Evolutionary conservation across 2,113 vertebrate species (phyloP).

Genomic region (Rhinogobius similis): DNA sequence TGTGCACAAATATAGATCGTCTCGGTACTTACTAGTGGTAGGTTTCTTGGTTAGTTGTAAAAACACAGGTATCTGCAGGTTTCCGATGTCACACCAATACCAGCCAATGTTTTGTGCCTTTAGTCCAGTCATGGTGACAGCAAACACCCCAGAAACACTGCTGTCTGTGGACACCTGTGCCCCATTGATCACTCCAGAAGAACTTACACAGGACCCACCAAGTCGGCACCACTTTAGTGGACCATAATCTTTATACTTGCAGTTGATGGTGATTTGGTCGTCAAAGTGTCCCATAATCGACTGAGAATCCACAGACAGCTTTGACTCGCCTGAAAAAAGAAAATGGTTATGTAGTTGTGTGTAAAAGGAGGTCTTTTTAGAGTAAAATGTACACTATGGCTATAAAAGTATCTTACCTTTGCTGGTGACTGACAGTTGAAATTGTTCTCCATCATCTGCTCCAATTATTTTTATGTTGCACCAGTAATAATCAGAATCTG

Average conservation of each 20-base stretch:
- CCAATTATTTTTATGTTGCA: slow-evolving; percentile 17
- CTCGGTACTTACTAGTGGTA: background rate
- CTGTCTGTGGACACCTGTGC: background rate
- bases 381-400: too few relatives aligned
- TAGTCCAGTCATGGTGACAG: slow-evolving; percentile 45
- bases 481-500: slow-evolving; percentile 29
- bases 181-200: slow-evolving; percentile 5
- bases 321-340: slow-evolving; percentile 11
- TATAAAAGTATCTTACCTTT: slow-evolving; percentile 30
- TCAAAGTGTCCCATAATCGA: background rate
- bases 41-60: slow-evolving; percentile 12
- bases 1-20: too few relatives aligned
- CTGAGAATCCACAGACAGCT: slow-evolving; percentile 33
- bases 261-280: slow-evolving; percentile 7
- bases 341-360: background rate
- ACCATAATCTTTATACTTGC: background rate
- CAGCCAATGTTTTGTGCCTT: slow-evolving; percentile 20
- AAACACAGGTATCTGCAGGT: slow-evolving; percentile 50
- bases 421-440: slow-evolving; percentile 21
- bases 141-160: accelerated
- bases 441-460: accelerated
- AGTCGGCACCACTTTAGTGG: slow-evolving; percentile 30
- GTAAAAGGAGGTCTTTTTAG: too few relatives aligned
- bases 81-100: slow-evolving; percentile 33
- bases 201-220: slow-evolving; percentile 12